Conservation (phyloP, 2,113 vertebrate genomes). For the Gadus chalcogrammus region DNA sequence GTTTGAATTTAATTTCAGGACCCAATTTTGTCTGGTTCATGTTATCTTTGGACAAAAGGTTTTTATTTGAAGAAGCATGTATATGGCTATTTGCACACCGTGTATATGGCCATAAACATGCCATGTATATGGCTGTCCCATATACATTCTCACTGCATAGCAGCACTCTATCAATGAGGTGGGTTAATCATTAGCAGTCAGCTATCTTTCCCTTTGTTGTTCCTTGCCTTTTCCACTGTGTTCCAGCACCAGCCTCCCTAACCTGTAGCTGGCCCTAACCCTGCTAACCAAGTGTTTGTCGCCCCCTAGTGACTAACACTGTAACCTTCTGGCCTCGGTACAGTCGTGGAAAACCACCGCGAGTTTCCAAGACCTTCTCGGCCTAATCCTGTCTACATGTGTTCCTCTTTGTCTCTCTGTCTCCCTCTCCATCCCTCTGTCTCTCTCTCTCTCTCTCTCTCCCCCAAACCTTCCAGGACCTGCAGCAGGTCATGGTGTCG, state of each 20-base stretch:
- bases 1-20: too few species aligned
- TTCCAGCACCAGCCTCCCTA: not conserved
- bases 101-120: not conserved
- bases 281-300: slow-evolving; percentile 44
- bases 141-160: slow-evolving; percentile 1
- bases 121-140: too few species aligned
- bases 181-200: not conserved
- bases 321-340: slow-evolving; percentile 10
- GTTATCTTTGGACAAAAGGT: too few species aligned
- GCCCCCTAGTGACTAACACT: slow-evolving; percentile 29
- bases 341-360: slow-evolving; percentile 14
- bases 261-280: slow-evolving; percentile 29
- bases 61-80: too few species aligned
- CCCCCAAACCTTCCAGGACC: slow-evolving; percentile 73
- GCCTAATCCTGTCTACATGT: not conserved
- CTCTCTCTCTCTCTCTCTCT: not conserved
- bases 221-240: too few species aligned
- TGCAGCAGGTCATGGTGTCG: slow-evolving; percentile 98
- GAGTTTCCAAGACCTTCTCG: not conserved
- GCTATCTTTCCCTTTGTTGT: too few species aligned
- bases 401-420: not conserved
- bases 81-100: too few species aligned
- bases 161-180: too few species aligned
- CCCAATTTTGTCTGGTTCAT: too few species aligned
- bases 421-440: not conserved